Evolutionary conservation across 2,113 vertebrate genomes (phyloP).

Genomic region (Salminus brasiliensis): DNA sequence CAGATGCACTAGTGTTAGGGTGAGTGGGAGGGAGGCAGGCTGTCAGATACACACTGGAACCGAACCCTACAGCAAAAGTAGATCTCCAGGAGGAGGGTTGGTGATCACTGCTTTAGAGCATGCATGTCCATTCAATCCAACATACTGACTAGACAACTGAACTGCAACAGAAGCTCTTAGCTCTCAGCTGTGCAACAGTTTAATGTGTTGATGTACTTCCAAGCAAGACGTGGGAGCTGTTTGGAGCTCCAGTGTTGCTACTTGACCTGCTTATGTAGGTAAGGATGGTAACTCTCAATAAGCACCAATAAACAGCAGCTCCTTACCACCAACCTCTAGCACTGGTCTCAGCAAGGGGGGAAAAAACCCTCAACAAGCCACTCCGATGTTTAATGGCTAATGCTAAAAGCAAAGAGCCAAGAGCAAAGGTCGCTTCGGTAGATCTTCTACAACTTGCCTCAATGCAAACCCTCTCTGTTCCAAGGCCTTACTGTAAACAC

Average conservation of each 20-base stretch:
- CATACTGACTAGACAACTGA: too few relatives aligned
- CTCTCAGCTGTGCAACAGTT: too few relatives aligned
- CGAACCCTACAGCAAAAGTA: too few relatives aligned
- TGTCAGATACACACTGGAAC: too few relatives aligned
- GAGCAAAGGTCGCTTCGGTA: conserved; percentile 32
- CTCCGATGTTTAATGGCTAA: neutral
- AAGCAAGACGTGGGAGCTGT: too few relatives aligned
- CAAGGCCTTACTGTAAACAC: conserved; percentile 21
- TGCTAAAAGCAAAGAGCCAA: neutral
- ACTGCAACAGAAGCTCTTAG: too few relatives aligned
- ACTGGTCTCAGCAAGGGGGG: neutral
- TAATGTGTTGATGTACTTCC: too few relatives aligned
- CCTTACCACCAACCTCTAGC: neutral
- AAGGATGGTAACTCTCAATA: neutral
- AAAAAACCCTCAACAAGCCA: neutral
- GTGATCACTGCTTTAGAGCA: too few relatives aligned
- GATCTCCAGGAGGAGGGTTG: too few relatives aligned
- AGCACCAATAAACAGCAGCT: neutral
- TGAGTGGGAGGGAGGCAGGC: too few relatives aligned
- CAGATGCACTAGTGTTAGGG: too few relatives aligned
- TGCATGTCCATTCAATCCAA: too few relatives aligned
- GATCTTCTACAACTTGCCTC: neutral
- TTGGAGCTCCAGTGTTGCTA: neutral
- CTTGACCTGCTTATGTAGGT: neutral
- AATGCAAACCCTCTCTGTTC: neutral